phyloP scores from a whole-genome alignment of 2,113 vertebrate genomes.

The Ptychochromis oligacanthus region DNA sequence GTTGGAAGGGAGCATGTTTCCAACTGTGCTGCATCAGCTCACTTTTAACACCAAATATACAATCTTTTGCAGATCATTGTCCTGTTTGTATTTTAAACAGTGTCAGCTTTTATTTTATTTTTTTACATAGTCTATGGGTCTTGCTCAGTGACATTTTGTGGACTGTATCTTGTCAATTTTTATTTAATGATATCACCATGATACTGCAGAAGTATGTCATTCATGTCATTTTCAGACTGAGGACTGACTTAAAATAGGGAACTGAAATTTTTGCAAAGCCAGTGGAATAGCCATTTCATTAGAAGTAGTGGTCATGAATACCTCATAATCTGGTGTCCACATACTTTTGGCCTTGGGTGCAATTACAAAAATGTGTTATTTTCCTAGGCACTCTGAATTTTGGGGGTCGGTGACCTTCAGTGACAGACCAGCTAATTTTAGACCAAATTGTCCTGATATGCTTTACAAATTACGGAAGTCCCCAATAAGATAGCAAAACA shows the following conservation, averaged over 20 bases:
- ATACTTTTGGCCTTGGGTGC: neutral
- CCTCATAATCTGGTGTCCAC: neutral
- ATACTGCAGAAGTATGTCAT: neutral
- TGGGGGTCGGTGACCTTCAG: no score
- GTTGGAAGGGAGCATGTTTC: neutral
- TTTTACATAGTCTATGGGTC: no score
- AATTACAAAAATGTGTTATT: neutral
- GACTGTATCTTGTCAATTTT: no score
- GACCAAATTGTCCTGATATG: neutral
- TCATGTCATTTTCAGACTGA: neutral
- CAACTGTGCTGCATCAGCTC: neutral
- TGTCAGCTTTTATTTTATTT: no score
- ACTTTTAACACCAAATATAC: neutral
- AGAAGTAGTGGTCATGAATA: no score
- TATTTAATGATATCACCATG: neutral
- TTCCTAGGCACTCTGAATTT: neutral
- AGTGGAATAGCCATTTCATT: neutral
- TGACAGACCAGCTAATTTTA: neutral
- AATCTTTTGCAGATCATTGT: neutral
- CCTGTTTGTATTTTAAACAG: neutral
- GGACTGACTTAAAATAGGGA: neutral
- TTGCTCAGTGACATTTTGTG: no score
- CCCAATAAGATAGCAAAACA: neutral
- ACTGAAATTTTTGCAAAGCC: neutral
- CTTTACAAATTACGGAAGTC: neutral